Conservation (phyloP, 2,113 vertebrate genomes). For the Hydropotes inermis region DNA sequence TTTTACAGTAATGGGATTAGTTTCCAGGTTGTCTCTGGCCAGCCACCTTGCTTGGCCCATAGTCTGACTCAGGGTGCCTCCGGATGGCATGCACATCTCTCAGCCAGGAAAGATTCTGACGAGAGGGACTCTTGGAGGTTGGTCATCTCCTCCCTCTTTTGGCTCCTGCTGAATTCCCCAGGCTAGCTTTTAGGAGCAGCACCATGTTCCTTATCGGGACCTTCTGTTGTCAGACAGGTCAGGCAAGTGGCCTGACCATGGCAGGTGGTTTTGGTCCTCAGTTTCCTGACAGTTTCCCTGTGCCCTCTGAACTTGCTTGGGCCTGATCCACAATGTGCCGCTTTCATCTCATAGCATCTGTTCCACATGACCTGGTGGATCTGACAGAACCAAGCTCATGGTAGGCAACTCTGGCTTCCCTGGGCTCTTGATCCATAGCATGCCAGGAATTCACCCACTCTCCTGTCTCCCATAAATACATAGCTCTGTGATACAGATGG, state of each 20-base stretch:
- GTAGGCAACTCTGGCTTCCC: neutral
- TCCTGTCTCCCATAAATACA: rapidly evolving
- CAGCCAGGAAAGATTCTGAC: neutral
- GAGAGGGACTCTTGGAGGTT: neutral
- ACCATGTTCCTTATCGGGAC: neutral
- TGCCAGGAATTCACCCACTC: neutral
- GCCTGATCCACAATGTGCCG: neutral
- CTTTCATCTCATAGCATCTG: neutral
- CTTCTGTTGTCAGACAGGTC: neutral
- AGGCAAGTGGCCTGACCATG: neutral
- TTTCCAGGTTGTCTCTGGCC: neutral
- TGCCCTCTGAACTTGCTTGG: neutral
- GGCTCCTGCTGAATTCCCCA: neutral
- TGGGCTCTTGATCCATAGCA: neutral
- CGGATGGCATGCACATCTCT: neutral
- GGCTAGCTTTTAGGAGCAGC: neutral
- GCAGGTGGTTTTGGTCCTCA: neutral
- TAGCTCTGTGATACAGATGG: neutral
- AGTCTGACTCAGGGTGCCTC: neutral
- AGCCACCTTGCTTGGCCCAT: neutral
- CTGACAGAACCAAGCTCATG: neutral
- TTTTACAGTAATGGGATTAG: neutral
- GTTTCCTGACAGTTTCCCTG: neutral
- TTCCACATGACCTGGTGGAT: neutral
- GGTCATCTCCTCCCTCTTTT: neutral